Conservation (phyloP, 2,113 vertebrate genomes). For the Percina caprodes region DNA sequence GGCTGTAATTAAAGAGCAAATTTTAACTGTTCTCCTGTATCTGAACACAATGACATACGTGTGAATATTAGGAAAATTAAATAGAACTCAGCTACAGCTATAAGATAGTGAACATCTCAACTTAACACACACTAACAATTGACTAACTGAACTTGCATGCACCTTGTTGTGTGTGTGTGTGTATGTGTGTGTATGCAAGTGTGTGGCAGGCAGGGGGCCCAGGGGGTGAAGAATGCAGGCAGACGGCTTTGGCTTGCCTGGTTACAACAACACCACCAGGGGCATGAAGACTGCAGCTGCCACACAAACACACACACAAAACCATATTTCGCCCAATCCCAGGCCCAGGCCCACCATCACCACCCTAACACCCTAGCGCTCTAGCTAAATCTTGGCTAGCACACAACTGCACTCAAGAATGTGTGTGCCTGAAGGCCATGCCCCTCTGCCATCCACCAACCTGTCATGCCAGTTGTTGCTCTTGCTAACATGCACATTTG, state of each 20-base stretch:
- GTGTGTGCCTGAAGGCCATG: constrained; percentile 63
- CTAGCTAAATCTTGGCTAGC: constrained; percentile 68
- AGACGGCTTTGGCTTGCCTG: constrained; percentile 80
- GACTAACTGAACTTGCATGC: constrained; percentile 8
- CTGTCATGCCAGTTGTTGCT: constrained; percentile 80
- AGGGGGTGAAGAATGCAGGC: constrained; percentile 72
- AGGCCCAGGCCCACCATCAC: constrained; percentile 63
- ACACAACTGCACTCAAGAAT: constrained; percentile 62
- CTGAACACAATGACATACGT: background rate
- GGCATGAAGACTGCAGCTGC: constrained; percentile 79
- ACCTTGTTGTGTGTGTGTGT: background rate
- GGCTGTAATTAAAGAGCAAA: background rate
- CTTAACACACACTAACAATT: constrained; percentile 1
- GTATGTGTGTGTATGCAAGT: constrained; percentile 37
- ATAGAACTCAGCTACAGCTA: background rate
- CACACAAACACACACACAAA: constrained; percentile 58
- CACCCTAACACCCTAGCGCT: constrained; percentile 69
- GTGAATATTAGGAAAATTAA: background rate
- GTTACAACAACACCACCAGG: constrained; percentile 80
- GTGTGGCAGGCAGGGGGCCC: constrained; percentile 34
- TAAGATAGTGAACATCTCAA: constrained; percentile 22
- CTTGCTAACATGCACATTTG: constrained; percentile 66
- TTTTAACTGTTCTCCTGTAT: background rate
- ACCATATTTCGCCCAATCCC: constrained; percentile 68
- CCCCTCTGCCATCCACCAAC: constrained; percentile 67